Evolutionary conservation across 2,888 invertebrate species (phyloP), one percentile per base, ranked within the genome.

Genomic region (Cotesia congregata): DNA sequence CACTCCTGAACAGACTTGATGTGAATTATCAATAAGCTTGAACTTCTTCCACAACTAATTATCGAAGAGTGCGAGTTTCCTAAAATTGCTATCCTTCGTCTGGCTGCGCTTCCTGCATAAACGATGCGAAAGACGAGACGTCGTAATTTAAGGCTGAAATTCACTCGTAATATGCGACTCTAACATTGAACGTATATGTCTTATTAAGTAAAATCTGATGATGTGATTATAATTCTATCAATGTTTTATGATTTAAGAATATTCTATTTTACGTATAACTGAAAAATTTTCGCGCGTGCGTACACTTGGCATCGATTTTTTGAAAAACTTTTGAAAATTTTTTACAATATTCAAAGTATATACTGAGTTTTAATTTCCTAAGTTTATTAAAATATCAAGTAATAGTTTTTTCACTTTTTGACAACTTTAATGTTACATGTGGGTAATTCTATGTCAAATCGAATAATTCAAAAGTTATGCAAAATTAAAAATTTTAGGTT

Each of bases 121-220:
- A 77, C 67, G 71, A 77, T 77, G 74, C 41, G 67, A 67, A 40
- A 77, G 77, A 77, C 77, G 77, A 74, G 77, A 77, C 74, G 70
- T 74, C 59, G 61, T 70, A 74, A 77, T 77, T 67, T 74, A 74
- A 60, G 69, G 61, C 74, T 40, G 74, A 60, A 70, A 15, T 73
- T 67, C 73, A 59, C 59, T 73, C 20, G 41, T 30, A 74, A 73
- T 69, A 74, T 76, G 62, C 50, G 50, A 64, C 64, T 50, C 59
- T 70, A 7, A 38, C 64, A 68, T 70, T 17, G 68, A 59, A 9
- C 60, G 62, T 12, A 73, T 61, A 40, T 61, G 67, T 41, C 70
- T 77, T 77, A 77, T 74, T 73, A 41, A 74, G 59, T 74, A 77
- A 50, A 50, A 74, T 77, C 72, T 17, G 60, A 65, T 77, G 74